A percentile compares a stretch with the other conserved stretches of the same genome.
Conservation (phyloP, 2,797 vertebrate genomes). For the Ptychadena robeensis region DNA sequence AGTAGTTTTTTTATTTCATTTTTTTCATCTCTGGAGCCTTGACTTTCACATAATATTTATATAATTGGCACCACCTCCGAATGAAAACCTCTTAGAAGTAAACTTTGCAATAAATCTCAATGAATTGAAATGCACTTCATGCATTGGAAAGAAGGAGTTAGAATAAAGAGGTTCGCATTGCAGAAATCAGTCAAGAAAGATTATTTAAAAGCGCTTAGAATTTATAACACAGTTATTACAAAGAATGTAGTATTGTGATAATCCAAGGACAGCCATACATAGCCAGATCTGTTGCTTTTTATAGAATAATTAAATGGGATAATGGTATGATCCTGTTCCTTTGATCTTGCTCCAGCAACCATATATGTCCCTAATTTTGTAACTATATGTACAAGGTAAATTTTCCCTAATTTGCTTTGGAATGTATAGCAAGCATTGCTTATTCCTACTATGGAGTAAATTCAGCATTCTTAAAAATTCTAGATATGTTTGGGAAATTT, state of each 20-base stretch:
- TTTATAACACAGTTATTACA: slow-evolving; percentile 11
- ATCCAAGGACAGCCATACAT: too few species aligned
- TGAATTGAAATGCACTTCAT: slow-evolving; percentile 66
- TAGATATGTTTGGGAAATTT: too few species aligned
- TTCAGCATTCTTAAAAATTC: too few species aligned
- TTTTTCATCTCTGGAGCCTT: slow-evolving; percentile 65
- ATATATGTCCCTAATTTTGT: too few species aligned
- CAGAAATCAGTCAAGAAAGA: slow-evolving; percentile 32
- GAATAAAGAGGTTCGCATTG: slow-evolving; percentile 53
- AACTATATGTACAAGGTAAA: too few species aligned
- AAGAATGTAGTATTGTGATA: slow-evolving; percentile 30
- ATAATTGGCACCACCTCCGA: slow-evolving; percentile 66
- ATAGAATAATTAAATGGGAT: too few species aligned
- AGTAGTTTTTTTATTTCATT: slow-evolving; percentile 20
- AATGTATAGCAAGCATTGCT: too few species aligned
- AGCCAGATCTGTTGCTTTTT: too few species aligned
- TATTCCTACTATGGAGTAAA: too few species aligned
- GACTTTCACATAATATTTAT: slow-evolving; percentile 68
- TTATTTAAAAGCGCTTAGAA: slow-evolving; percentile 48
- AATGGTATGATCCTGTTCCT: too few species aligned
- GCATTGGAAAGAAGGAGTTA: slow-evolving; percentile 50
- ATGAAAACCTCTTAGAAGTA: slow-evolving; percentile 68
- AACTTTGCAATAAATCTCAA: slow-evolving; percentile 66
- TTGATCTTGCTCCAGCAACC: too few species aligned
- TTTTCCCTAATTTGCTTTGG: too few species aligned